Percentiles rank a stretch among this genome's conserved stretches.
These are phyloP conservation scores for Druceiella hillmani DNA, from an alignment of 2,888 invertebrate genomes.

Conservation along the genomic window DNA sequence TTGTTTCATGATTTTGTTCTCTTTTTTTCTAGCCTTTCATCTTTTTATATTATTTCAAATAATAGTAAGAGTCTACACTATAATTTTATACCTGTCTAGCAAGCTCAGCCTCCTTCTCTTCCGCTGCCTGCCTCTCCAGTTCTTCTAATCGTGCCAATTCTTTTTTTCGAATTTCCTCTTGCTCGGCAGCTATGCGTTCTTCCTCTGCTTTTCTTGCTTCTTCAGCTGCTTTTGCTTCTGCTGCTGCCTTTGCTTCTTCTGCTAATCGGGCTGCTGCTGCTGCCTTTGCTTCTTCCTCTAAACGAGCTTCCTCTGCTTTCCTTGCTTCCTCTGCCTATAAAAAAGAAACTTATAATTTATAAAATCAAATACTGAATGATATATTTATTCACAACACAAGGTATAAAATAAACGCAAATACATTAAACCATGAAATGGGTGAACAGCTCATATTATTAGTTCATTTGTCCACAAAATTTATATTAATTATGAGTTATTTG, in stretches of 20 bases:
- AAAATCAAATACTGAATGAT: too few relatives aligned
- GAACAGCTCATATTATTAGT: too few relatives aligned
- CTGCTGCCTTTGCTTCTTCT: slow-evolving; percentile 43
- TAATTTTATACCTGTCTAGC: slow-evolving; percentile 52
- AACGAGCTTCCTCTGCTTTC: slow-evolving; percentile 26
- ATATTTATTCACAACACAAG: too few relatives aligned
- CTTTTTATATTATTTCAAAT: neutral
- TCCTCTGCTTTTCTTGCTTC: slow-evolving; percentile 40
- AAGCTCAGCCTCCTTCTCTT: slow-evolving; percentile 60
- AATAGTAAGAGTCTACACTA: neutral
- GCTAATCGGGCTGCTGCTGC: slow-evolving; percentile 39
- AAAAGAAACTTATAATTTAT: too few relatives aligned
- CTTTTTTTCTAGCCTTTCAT: neutral
- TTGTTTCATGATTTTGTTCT: too few relatives aligned
- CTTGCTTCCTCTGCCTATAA: slow-evolving; percentile 21
- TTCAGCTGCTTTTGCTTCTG: slow-evolving; percentile 38
- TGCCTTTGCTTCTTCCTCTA: slow-evolving; percentile 35
- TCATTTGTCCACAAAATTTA: too few relatives aligned
- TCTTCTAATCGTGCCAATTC: slow-evolving; percentile 53
- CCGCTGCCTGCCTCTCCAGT: slow-evolving; percentile 56
- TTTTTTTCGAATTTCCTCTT: slow-evolving; percentile 50
- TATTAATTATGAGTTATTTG: too few relatives aligned
- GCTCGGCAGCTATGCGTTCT: slow-evolving; percentile 31
- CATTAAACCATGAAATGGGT: too few relatives aligned
- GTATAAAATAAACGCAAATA: too few relatives aligned